Percentiles rank a stretch among this genome's conserved stretches.
phyloP scores from a whole-genome alignment of 1,140 invertebrate genomes.

The Pseudomyrmex gracilis region DNA sequence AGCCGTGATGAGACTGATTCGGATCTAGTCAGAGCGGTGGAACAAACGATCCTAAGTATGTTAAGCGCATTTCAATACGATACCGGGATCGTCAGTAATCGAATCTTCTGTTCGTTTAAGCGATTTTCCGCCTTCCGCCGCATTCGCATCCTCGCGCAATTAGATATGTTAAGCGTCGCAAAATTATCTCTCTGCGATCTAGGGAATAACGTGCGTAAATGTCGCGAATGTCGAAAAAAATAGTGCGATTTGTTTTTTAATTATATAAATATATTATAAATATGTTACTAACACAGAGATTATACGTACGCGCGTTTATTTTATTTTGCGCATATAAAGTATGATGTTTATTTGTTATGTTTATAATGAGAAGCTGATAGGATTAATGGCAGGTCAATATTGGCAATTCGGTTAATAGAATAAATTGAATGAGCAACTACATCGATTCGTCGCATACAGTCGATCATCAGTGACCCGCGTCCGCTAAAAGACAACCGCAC shows the following conservation, averaged over 20 bases:
- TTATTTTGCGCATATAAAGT: background rate
- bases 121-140: conserved; percentile 37
- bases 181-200: conserved; percentile 3
- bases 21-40: conserved; percentile 57
- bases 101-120: conserved; percentile 59
- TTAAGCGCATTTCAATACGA: conserved; percentile 64
- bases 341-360: background rate
- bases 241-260: background rate
- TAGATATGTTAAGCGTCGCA: conserved; percentile 31
- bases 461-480: conserved; percentile 22
- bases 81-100: conserved; percentile 48
- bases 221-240: background rate
- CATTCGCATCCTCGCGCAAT: conserved; percentile 62
- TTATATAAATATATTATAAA: background rate
- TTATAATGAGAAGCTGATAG: background rate
- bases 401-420: background rate
- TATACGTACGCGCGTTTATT: background rate
- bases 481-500: conserved; percentile 60
- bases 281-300: too few species aligned
- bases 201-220: background rate
- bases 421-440: conserved; percentile 7
- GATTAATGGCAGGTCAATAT: background rate
- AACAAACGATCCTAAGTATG: conserved; percentile 69
- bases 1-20: conserved; percentile 66
- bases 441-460: background rate